Percentiles rank a stretch among this genome's conserved stretches.
These are phyloP conservation scores for Dasyornis broadbenti DNA, from an alignment of 2,113 vertebrate species.

Conservation along the genomic window DNA sequence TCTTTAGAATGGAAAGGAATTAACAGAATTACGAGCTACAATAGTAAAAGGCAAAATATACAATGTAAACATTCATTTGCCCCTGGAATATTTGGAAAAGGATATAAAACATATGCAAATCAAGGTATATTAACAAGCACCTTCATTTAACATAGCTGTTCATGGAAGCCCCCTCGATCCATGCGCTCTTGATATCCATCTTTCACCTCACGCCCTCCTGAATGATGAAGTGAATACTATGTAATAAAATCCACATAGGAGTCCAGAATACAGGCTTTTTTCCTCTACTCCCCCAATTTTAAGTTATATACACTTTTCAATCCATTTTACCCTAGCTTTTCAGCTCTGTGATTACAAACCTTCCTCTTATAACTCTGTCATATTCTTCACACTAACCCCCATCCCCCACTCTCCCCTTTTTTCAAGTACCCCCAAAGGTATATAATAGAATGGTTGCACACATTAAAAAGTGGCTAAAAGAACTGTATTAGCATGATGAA, in stretches of 20 bases:
- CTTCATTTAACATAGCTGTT: constrained; percentile 10
- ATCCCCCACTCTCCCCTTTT: constrained; percentile 11
- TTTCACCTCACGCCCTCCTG: background rate
- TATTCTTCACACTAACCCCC: background rate
- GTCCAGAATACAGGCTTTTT: background rate
- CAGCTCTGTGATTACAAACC: constrained; percentile 46
- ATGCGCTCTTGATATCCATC: background rate
- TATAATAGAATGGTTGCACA: constrained; percentile 22
- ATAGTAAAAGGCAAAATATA: constrained; percentile 6
- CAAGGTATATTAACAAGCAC: constrained; percentile 1
- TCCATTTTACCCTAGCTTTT: background rate
- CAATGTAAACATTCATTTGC: constrained; percentile 7
- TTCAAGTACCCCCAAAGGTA: constrained; percentile 13
- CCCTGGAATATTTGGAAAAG: constrained; percentile 1
- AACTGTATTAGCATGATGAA: constrained; percentile 55
- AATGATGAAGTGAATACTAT: background rate
- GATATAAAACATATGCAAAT: constrained; percentile 10
- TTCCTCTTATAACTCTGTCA: constrained; percentile 5
- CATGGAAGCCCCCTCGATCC: background rate
- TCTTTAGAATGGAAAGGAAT: constrained; percentile 7
- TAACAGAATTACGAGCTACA: constrained; percentile 23
- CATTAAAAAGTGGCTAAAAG: constrained; percentile 44
- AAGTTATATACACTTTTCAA: background rate
- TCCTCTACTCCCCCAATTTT: background rate
- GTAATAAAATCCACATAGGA: background rate